Base-by-base conservation (phyloP, 1,140 invertebrate genomes). In the Pinna nobilis region DNA sequence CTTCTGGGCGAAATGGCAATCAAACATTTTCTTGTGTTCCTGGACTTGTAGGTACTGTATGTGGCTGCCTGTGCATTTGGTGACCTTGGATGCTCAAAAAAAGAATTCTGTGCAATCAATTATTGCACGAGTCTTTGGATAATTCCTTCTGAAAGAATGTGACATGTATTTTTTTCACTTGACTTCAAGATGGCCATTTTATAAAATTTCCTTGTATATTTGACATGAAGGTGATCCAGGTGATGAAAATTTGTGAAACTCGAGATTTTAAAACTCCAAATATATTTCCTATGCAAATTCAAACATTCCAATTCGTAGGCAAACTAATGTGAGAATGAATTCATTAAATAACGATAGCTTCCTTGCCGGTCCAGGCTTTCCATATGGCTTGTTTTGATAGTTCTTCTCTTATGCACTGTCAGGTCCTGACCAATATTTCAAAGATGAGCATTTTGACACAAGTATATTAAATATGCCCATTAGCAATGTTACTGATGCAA, bases 31-130 rank as follows among this genome's bases (percentile, higher is more conserved):
- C 28, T 18, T 23, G 63, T 66, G n/a, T 66, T 66, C 11, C 33
- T n/a, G 1, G 63, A 66, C 39, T 66, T 66, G 32, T 66, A 51
- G 4, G 44, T 51, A 37, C 47, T 66, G 20, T 53, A 66, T 51
- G 63, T 66, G 15, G 1, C 9, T 2, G 49, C 33, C 18, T 67
- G 49, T 39, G 35, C n/a, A 30, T 28, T 39, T 15, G 49, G 51
- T 33, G 32, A 39, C 33, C 25, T 55, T 32, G 51, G 67, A 13
- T 44, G 4, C 37, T 69, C 23, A 47, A 57, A 70, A 23, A 32
- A 59, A 69, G 25, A 61, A 37, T 35, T 70, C 68, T 6, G 55
- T 70, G 32, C 68, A 70, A 30, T 70, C 44, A 20, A 63, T 61
- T 2, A 70, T 51, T 18, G 44, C 53, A 18, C 39, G 50, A 32